phyloP scores from a whole-genome alignment of 2,888 invertebrate genomes.

The Conops quadrifasciatus region DNA sequence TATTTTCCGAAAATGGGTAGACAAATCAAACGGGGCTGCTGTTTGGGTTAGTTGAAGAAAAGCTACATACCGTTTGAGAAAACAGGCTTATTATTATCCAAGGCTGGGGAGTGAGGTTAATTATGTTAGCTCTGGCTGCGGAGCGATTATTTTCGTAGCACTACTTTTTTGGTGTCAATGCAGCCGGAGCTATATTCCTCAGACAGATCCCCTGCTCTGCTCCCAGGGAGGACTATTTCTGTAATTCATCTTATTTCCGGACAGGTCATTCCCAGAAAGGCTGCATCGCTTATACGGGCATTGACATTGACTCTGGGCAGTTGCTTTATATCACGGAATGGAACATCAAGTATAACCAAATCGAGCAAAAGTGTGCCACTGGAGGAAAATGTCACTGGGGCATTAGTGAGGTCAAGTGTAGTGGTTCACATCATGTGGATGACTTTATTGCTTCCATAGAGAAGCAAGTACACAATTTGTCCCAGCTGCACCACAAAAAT shows the following conservation, averaged over 20 bases:
- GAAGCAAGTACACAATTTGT: conserved; percentile 78
- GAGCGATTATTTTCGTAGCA: too few relatives aligned
- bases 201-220: too few relatives aligned
- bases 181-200: too few relatives aligned
- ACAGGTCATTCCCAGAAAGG: conserved; percentile 77
- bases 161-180: too few relatives aligned
- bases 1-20: conserved; percentile 70
- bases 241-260: neutral
- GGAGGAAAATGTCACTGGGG: conserved; percentile 60
- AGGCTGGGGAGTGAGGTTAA: too few relatives aligned
- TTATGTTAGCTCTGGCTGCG: too few relatives aligned
- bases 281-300: conserved; percentile 77
- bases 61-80: conserved; percentile 61
- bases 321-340: conserved; percentile 80
- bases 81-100: neutral
- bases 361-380: conserved; percentile 58
- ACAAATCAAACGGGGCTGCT: conserved; percentile 78
- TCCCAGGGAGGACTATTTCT: neutral
- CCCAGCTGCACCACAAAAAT: conserved; percentile 75
- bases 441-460: conserved; percentile 69
- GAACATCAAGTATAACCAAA: conserved; percentile 68
- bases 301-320: conserved; percentile 79
- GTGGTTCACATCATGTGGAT: conserved; percentile 61
- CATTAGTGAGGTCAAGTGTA: conserved; percentile 55
- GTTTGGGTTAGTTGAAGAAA: conserved; percentile 67